phyloP scores from a whole-genome alignment of 2,113 vertebrate genomes.

The Anoura caudifer region DNA sequence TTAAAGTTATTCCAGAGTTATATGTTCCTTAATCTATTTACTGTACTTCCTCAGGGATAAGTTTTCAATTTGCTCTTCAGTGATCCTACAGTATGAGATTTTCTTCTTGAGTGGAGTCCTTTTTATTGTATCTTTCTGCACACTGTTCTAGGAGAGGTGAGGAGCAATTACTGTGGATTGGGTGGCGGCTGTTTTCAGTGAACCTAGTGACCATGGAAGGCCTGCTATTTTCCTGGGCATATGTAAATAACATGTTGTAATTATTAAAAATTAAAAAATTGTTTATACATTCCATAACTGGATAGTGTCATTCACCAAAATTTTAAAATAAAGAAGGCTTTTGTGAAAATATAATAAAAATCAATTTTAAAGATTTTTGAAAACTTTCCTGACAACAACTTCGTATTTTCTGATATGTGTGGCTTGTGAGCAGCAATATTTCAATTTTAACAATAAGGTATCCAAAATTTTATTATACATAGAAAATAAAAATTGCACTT shows the following conservation, averaged over 20 bases:
- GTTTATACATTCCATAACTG: neutral
- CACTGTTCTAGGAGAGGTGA: neutral
- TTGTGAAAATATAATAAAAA: neutral
- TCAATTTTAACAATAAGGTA: neutral
- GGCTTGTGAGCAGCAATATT: neutral
- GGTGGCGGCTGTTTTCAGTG: neutral
- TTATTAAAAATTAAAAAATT: neutral
- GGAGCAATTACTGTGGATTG: neutral
- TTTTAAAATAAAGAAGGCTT: neutral
- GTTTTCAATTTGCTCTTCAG: neutral
- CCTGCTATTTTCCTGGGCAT: neutral
- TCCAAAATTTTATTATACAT: neutral
- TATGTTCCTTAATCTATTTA: neutral
- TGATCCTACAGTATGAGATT: neutral
- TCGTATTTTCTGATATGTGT: neutral
- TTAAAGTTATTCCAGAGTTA: neutral
- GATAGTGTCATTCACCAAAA: neutral
- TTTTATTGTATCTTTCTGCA: neutral
- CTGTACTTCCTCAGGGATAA: neutral
- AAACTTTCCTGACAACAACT: neutral
- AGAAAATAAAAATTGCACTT: neutral
- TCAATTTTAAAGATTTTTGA: neutral
- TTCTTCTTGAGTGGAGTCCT: neutral
- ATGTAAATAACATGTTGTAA: neutral
- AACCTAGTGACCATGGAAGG: neutral